phyloP scores from a whole-genome alignment of 2,888 invertebrate genomes.

The Netelia virgata region DNA sequence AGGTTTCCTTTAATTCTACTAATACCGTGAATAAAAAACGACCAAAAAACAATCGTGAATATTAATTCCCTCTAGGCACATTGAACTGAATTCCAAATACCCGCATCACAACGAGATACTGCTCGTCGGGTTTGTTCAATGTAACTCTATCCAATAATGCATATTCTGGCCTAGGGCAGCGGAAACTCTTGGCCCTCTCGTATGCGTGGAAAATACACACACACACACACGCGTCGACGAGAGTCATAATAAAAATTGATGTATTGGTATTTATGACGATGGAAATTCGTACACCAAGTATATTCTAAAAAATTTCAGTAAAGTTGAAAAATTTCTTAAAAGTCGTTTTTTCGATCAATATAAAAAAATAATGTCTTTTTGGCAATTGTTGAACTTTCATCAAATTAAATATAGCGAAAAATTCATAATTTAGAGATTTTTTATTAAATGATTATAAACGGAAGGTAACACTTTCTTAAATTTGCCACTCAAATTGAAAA shows the following conservation, averaged over 20 bases:
- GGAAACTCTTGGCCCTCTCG: conserved; percentile 15
- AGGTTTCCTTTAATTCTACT: neutral
- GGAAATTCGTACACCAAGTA: neutral
- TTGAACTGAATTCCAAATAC: conserved; percentile 58
- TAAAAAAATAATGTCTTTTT: neutral
- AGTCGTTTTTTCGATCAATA: no score
- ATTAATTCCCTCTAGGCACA: conserved; percentile 50
- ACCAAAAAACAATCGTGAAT: conserved; percentile 4
- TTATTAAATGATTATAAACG: neutral
- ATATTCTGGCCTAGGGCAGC: conserved; percentile 82
- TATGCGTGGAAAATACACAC: conserved; percentile 39
- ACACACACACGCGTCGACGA: conserved; percentile 38
- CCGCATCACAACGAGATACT: conserved; percentile 50
- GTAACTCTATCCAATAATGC: conserved; percentile 85
- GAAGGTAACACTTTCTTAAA: neutral
- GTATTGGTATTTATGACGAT: conserved; percentile 25
- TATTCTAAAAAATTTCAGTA: no score
- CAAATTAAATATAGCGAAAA: neutral
- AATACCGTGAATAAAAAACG: conserved; percentile 20
- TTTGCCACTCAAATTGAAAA: no score
- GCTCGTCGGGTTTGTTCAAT: conserved; percentile 79
- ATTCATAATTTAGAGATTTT: neutral
- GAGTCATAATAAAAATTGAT: conserved; percentile 18
- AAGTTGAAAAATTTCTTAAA: no score
- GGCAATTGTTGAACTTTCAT: neutral